phyloP scores from a whole-genome alignment of 1,140 invertebrate species.

The Heliothis virescens region DNA sequence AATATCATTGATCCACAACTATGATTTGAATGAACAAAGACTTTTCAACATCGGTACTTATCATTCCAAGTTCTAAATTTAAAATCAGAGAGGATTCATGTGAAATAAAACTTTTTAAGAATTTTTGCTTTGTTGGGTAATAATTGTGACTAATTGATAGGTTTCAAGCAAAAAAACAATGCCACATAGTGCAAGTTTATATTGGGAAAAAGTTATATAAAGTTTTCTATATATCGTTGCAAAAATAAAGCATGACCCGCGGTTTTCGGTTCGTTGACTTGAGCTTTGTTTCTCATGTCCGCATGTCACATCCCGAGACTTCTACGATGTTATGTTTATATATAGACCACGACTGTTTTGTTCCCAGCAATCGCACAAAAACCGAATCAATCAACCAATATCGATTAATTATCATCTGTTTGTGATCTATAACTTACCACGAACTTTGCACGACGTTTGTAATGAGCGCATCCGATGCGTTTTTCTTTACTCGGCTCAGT shows the following conservation, averaged over 20 bases:
- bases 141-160: background rate
- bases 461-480: slow-evolving; percentile 91
- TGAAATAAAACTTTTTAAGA: background rate
- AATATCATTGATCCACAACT: too few species aligned
- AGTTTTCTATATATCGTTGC: slow-evolving; percentile 2
- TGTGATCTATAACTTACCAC: slow-evolving; percentile 88
- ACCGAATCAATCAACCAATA: slow-evolving; percentile 18
- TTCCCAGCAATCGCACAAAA: slow-evolving; percentile 49
- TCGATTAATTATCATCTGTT: slow-evolving; percentile 13
- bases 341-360: slow-evolving; percentile 70
- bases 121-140: background rate
- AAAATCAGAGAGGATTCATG: background rate
- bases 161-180: background rate
- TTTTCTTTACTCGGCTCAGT: slow-evolving; percentile 76
- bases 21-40: background rate
- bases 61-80: background rate
- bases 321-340: slow-evolving; percentile 70
- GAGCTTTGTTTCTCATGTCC: slow-evolving; percentile 75
- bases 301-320: slow-evolving; percentile 64
- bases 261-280: slow-evolving; percentile 67
- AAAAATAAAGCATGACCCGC: slow-evolving; percentile 35
- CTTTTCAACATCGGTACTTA: background rate
- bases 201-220: background rate
- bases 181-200: background rate
- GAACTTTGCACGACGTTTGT: slow-evolving; percentile 93